phyloP scores from a whole-genome alignment of 2,113 vertebrate species.

The Aleadryas rufinucha region DNA sequence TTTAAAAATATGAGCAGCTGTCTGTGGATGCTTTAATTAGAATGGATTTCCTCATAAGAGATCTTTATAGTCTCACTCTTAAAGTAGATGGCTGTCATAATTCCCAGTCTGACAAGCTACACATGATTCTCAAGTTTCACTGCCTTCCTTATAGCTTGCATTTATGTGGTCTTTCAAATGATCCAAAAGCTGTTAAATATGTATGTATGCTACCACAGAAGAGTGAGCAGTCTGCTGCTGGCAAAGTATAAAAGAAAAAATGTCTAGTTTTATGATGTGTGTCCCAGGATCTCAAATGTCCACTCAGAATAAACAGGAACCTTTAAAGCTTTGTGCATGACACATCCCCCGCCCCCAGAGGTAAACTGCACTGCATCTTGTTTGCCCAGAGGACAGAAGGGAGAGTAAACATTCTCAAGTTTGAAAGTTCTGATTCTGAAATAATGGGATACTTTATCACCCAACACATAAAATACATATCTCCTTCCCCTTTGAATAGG shows the following conservation, averaged over 20 bases:
- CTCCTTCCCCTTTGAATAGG: neutral
- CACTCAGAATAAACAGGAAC: constrained; percentile 43
- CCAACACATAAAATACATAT: neutral
- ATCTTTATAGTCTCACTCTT: neutral
- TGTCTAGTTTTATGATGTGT: neutral
- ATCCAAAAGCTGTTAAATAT: neutral
- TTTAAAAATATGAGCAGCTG: neutral
- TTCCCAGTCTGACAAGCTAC: constrained; percentile 4
- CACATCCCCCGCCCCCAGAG: neutral
- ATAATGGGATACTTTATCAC: neutral
- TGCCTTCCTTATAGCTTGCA: neutral
- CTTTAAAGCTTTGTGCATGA: constrained; percentile 15
- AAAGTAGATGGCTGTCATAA: neutral
- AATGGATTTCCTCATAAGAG: neutral
- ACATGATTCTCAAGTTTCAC: neutral
- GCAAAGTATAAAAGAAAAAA: constrained; percentile 24
- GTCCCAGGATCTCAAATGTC: constrained; percentile 2
- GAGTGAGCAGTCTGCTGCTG: neutral
- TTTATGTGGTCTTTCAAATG: neutral
- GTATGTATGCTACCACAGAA: neutral
- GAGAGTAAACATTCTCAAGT: neutral
- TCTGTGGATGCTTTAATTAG: neutral
- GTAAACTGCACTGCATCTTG: neutral
- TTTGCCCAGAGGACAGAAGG: constrained; percentile 1
- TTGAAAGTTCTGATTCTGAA: neutral